These are phyloP conservation scores for Danaus chrysippus DNA, from an alignment of 2,888 invertebrate genomes.

Conservation along the genomic window DNA sequence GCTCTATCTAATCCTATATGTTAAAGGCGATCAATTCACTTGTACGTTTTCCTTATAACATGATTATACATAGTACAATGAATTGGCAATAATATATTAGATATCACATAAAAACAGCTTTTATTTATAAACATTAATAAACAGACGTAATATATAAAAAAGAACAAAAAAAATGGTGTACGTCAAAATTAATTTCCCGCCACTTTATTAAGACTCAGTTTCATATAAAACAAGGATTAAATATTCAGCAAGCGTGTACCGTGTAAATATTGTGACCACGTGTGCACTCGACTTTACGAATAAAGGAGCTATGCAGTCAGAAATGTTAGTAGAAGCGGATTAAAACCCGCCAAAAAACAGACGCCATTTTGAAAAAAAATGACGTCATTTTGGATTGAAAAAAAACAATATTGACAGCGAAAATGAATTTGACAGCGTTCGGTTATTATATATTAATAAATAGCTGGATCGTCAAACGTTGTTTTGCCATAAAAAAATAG, in stretches of 20 bases:
- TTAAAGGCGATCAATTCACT: conserved; percentile 24
- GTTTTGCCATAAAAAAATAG: too few relatives aligned
- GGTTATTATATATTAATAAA: too few relatives aligned
- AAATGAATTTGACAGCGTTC: too few relatives aligned
- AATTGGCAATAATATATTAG: too few relatives aligned
- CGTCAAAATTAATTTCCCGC: conserved; percentile 23
- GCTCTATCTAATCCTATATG: conserved; percentile 17
- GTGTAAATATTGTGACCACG: conserved; percentile 73
- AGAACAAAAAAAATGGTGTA: not conserved
- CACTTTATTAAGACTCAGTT: conserved; percentile 26
- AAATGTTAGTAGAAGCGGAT: not conserved
- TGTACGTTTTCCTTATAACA: conserved; percentile 18
- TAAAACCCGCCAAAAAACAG: conserved; percentile 16
- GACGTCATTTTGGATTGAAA: too few relatives aligned
- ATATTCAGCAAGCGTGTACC: conserved; percentile 66
- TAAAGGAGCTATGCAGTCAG: conserved; percentile 31
- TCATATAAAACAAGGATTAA: conserved; percentile 48
- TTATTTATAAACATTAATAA: not conserved
- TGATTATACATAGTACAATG: too few relatives aligned
- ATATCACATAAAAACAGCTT: too few relatives aligned
- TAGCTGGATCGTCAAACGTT: too few relatives aligned
- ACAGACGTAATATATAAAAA: not conserved
- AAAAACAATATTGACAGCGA: too few relatives aligned
- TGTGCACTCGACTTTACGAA: conserved; percentile 51
- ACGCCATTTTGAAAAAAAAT: not conserved